These are phyloP conservation scores for Lonchura striata DNA, from an alignment of 2,113 vertebrate genomes.

Conservation along the genomic window DNA sequence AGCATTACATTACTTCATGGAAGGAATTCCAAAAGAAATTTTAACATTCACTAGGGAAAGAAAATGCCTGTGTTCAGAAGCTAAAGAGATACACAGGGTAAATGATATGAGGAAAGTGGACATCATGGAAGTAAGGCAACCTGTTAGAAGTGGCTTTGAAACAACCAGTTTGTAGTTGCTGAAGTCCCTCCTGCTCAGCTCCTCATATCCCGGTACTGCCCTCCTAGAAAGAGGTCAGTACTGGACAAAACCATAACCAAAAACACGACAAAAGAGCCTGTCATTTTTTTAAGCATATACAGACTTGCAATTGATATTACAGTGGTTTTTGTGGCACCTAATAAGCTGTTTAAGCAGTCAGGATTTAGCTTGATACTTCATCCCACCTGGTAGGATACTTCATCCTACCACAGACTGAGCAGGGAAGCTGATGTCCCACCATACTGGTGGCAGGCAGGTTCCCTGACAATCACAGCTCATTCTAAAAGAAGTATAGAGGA, in stretches of 20 bases:
- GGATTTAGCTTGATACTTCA: background rate
- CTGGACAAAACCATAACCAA: background rate
- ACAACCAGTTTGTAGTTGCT: background rate
- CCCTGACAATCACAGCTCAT: background rate
- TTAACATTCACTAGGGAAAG: background rate
- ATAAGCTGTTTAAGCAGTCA: background rate
- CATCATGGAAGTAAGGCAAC: background rate
- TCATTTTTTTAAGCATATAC: background rate
- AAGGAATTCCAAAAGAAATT: background rate
- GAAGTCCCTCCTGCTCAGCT: background rate
- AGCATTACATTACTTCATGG: background rate
- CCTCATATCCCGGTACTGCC: accelerated
- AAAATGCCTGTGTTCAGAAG: background rate
- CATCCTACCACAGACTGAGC: too few relatives aligned
- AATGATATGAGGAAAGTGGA: background rate
- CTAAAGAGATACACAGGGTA: background rate
- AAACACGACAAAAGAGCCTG: background rate
- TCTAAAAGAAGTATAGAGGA: background rate
- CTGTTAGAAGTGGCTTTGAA: background rate
- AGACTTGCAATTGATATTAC: background rate
- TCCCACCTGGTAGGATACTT: background rate
- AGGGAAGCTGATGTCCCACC: background rate
- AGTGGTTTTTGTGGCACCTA: background rate
- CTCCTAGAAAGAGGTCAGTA: background rate
- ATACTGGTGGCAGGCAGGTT: background rate